A percentile compares a stretch with the other conserved stretches of the same genome.
These are phyloP conservation scores for Trachelus stipa DNA, from an alignment of 2,888 invertebrate genomes.

Conservation along the genomic window DNA sequence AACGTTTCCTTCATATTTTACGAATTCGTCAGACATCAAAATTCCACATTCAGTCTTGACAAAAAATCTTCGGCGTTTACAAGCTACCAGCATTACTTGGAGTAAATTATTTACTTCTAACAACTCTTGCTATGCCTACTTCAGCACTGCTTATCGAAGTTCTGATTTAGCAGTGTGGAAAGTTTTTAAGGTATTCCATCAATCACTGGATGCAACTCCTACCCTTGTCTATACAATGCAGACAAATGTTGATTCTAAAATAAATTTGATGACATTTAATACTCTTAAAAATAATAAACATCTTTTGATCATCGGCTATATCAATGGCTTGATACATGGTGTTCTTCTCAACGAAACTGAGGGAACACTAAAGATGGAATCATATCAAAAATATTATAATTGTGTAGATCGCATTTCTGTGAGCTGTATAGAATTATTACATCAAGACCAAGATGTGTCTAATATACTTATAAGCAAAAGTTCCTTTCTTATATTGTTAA, in stretches of 20 bases:
- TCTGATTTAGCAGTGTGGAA: constrained; percentile 55
- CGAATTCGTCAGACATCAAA: not conserved
- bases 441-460: constrained; percentile 26
- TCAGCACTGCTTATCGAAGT: constrained; percentile 50
- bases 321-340: constrained; percentile 50
- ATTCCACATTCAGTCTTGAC: constrained; percentile 20
- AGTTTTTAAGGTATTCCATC: constrained; percentile 38
- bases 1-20: not conserved
- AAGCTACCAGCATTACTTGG: constrained; percentile 54
- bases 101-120: constrained; percentile 41
- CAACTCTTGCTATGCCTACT: constrained; percentile 44
- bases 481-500: constrained; percentile 41
- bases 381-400: constrained; percentile 36
- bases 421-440: constrained; percentile 35
- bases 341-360: constrained; percentile 33
- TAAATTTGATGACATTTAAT: constrained; percentile 50
- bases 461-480: constrained; percentile 49
- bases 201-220: constrained; percentile 23
- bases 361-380: constrained; percentile 26
- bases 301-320: constrained; percentile 51
- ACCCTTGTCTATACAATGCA: constrained; percentile 34
- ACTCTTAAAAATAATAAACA: constrained; percentile 31
- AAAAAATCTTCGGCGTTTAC: constrained; percentile 39
- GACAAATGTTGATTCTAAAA: constrained; percentile 34
- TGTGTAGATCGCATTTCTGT: constrained; percentile 45